Base-by-base conservation (phyloP, 1,140 invertebrate species). In the Araneus ventricosus region DNA sequence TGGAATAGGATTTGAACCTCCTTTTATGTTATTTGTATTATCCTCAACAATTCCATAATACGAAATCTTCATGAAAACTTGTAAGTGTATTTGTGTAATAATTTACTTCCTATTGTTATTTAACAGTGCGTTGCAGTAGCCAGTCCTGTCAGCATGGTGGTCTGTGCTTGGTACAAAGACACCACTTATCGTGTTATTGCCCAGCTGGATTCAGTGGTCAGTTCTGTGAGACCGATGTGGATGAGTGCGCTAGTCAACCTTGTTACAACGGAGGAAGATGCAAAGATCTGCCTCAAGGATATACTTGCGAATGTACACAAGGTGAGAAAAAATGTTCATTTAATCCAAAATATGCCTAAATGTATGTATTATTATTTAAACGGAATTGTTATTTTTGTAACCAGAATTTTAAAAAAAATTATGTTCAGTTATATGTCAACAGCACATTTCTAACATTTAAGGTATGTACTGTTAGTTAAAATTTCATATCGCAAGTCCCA, bases 191-290 rank as follows among this genome's bases (percentile, higher is more conserved):
- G 34, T 97, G 97, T 94, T 95, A 96, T 95, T 99, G 99, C 95
- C 97, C 98, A 2, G 98, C 98, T 94, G 99, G 99, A 52, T 99
- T 99, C 95, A 98, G 98, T 1, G 99, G 99, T 85, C 97, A 97
- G 94, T 97, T 97, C 93, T 99, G 99, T 95, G 98, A 99, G 96
- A 97, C 97, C 94, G 98, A 99, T 95, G 98, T 99, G 61, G 97
- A 99, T 94, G 98, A 99, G 95, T 99, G 99, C 95, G 97, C 98
- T 22, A 97, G 98, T 94, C 96, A 98, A 94, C 98, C 99, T 41
- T 99, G 99, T 95, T 98, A 97, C 95, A 99, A 99, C 94, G 97
- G 97, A 27, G 99, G 97, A 22, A 97, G 97, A 82, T 99, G 99
- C 95, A 97, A 98, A 79, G 98, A 99, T 95, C 95, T 98, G 84